Conservation (phyloP, 2,888 invertebrate genomes). For the Ormyrus rosae region DNA sequence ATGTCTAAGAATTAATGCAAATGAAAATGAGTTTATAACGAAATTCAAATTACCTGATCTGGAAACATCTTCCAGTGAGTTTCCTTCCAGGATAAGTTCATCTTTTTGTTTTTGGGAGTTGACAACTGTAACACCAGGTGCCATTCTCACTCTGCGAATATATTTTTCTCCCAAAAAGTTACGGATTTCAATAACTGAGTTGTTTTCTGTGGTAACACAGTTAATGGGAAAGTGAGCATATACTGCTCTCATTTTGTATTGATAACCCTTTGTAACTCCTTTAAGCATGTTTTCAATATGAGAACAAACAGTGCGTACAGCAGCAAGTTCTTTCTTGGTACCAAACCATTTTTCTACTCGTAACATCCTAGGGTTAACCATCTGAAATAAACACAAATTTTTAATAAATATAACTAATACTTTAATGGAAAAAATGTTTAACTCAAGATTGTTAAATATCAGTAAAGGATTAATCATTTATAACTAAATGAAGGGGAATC, state of each 20-base stretch:
- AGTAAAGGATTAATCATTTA: conserved; percentile 71
- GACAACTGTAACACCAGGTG: conserved; percentile 93
- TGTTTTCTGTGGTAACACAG: conserved; percentile 94
- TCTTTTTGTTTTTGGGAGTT: conserved; percentile 98
- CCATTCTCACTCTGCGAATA: conserved; percentile 96
- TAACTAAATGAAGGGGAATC: conserved; percentile 74
- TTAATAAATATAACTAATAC: too few relatives aligned
- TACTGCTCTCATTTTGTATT: conserved; percentile 99
- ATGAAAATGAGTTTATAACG: too few relatives aligned
- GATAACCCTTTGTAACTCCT: conserved; percentile 93
- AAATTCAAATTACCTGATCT: conserved; percentile 82
- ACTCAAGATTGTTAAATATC: conserved; percentile 56
- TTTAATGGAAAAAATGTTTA: neutral
- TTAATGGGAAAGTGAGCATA: conserved; percentile 99
- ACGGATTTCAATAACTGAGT: conserved; percentile 94
- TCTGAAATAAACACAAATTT: conserved; percentile 70
- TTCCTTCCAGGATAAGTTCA: conserved; percentile 97
- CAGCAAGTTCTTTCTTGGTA: conserved; percentile 97
- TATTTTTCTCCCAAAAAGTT: conserved; percentile 99
- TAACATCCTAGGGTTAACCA: conserved; percentile 84
- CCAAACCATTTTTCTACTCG: conserved; percentile 99
- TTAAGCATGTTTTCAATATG: conserved; percentile 99
- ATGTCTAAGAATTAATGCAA: too few relatives aligned
- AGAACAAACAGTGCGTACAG: conserved; percentile 98
- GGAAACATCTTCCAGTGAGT: conserved; percentile 96